phyloP scores from a whole-genome alignment of 2,113 vertebrate genomes.

The Brevimyrus niger region DNA sequence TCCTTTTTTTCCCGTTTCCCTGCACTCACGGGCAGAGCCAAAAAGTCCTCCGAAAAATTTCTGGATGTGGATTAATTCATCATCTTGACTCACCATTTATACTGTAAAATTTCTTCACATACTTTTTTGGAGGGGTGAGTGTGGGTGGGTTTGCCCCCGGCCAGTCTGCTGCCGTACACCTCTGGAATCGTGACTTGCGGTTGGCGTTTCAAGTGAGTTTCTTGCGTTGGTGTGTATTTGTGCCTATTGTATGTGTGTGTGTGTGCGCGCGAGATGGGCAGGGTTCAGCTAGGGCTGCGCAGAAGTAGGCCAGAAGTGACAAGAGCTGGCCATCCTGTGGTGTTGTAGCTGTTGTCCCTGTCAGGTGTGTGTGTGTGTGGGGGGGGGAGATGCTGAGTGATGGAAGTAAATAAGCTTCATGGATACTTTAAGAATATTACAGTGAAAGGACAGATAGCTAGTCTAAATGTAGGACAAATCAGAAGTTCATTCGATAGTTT shows the following conservation, averaged over 20 bases:
- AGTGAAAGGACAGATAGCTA: not conserved
- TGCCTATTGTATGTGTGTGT: not conserved
- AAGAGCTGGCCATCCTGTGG: not conserved
- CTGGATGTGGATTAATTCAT: conserved; percentile 30
- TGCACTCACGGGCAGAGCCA: conserved; percentile 37
- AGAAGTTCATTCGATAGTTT: not conserved
- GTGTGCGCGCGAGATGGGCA: not conserved
- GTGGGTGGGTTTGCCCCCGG: conserved; percentile 2
- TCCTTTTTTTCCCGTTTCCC: conserved; percentile 47
- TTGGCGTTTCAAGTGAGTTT: conserved; percentile 49
- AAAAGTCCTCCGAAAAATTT: conserved; percentile 33
- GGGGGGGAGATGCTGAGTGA: not conserved
- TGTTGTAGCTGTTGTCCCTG: not conserved
- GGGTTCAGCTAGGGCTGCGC: not conserved
- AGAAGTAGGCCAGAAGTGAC: not conserved
- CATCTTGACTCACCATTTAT: conserved; percentile 10
- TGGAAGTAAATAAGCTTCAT: not conserved
- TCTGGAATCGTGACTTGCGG: conserved; percentile 36
- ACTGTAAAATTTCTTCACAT: conserved; percentile 21
- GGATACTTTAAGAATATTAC: not conserved
- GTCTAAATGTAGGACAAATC: not conserved
- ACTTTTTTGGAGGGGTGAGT: conserved; percentile 14
- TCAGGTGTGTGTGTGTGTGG: not conserved
- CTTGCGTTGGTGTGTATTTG: conserved; percentile 25
- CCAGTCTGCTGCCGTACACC: conserved; percentile 30